phyloP scores from a whole-genome alignment of 92 coral and sea anemone genomes.

The Phenganax subtilis region DNA sequence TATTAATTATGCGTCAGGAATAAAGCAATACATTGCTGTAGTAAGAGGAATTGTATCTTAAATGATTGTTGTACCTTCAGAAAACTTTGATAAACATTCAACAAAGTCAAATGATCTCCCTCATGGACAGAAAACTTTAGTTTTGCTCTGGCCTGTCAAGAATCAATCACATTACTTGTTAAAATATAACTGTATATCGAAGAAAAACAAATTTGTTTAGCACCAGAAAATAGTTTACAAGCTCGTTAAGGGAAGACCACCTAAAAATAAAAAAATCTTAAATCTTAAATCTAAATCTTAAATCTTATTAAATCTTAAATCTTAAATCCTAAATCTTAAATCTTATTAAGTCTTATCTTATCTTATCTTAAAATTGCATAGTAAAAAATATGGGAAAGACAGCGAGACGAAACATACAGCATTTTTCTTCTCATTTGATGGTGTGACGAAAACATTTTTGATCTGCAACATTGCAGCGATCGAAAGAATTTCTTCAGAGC shows the following conservation, averaged over 20 bases:
- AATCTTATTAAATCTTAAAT: too few relatives aligned
- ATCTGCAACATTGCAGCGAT: slow-evolving; percentile 99
- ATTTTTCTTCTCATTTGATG: slow-evolving; percentile 80
- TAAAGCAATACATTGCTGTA: too few relatives aligned
- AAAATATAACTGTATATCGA: not conserved
- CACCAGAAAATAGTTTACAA: not conserved
- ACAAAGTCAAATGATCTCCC: slow-evolving; percentile 87
- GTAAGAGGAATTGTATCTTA: not conserved
- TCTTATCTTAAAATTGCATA: not conserved
- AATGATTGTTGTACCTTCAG: slow-evolving; percentile 54
- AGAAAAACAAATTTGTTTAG: not conserved
- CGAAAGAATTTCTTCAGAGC: slow-evolving; percentile 87
- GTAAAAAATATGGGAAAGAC: not conserved
- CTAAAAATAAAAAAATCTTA: too few relatives aligned
- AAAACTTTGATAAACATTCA: slow-evolving; percentile 78
- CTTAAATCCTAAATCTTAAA: too few relatives aligned
- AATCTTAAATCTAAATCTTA: too few relatives aligned
- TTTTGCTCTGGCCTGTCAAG: slow-evolving; percentile 65
- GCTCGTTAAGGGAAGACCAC: not conserved
- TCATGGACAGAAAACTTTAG: slow-evolving; percentile 84
- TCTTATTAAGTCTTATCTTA: too few relatives aligned
- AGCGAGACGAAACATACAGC: slow-evolving; percentile 49
- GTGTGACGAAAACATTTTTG: slow-evolving; percentile 77
- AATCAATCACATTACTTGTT: not conserved
- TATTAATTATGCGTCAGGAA: too few relatives aligned